Evolutionary conservation across 2,113 vertebrate genomes (phyloP).

Genomic region (Fulica atra): DNA sequence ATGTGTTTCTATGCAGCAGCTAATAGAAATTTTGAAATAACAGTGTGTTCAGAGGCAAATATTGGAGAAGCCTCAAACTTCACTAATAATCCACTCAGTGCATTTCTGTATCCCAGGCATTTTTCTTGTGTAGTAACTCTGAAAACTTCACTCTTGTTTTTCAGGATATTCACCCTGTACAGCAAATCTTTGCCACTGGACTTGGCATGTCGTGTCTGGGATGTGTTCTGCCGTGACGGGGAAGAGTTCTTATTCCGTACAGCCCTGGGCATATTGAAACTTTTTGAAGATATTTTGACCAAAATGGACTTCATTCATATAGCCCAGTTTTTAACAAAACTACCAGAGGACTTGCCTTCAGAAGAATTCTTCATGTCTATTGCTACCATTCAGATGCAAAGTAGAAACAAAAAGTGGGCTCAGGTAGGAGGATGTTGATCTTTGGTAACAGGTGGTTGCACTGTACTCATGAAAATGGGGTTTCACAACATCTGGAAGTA

Average conservation of each 20-base stretch:
- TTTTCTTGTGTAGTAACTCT: neutral
- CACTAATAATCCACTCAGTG: neutral
- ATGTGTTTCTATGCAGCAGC: neutral
- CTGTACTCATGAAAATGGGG: neutral
- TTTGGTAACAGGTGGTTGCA: neutral
- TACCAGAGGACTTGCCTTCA: slow-evolving; percentile 86
- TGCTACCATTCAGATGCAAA: slow-evolving; percentile 88
- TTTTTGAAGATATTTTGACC: slow-evolving; percentile 90
- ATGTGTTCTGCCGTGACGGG: slow-evolving; percentile 93
- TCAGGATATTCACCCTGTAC: slow-evolving; percentile 96
- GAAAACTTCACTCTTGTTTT: neutral
- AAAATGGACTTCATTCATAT: slow-evolving; percentile 97
- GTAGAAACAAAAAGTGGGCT: slow-evolving; percentile 91
- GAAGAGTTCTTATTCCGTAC: slow-evolving; percentile 97
- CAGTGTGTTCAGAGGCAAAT: neutral
- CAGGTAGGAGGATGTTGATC: slow-evolving; percentile 75
- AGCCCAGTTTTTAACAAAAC: slow-evolving; percentile 93
- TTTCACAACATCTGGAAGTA: neutral
- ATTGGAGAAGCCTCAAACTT: neutral
- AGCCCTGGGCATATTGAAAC: slow-evolving; percentile 88
- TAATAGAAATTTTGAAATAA: neutral
- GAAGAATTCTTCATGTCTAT: slow-evolving; percentile 90
- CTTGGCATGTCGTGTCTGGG: slow-evolving; percentile 94
- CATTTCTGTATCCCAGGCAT: neutral
- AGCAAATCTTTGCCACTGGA: slow-evolving; percentile 93